Conservation (phyloP, 2,113 vertebrate species). For the human region GRCh38 chrX:130110501-130111000, state of each 20-base stretch:
- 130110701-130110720: constrained; percentile 73
- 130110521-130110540: constrained; percentile 59
- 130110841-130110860: constrained; percentile 39
- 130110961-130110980: constrained; percentile 69
- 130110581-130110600: constrained; percentile 61
- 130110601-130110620: constrained; percentile 74
- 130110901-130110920: constrained; percentile 69
- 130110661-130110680: constrained; percentile 73
- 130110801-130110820: neutral
- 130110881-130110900: constrained; percentile 70
- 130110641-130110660: constrained; percentile 66
- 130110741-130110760: neutral
- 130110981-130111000: constrained; percentile 72
- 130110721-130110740: constrained; percentile 48
- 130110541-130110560: constrained; percentile 32
- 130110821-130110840: constrained; percentile 30
- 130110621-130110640: constrained; percentile 74
- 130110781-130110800: neutral
- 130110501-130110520: constrained; percentile 59
- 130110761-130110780: neutral
- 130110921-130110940: constrained; percentile 68
- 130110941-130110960: constrained; percentile 70
- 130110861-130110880: neutral
- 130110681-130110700: constrained; percentile 69
- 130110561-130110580: neutral